phyloP scores from a whole-genome alignment of 2,113 vertebrate genomes.

The Meleagris gallopavo region DNA sequence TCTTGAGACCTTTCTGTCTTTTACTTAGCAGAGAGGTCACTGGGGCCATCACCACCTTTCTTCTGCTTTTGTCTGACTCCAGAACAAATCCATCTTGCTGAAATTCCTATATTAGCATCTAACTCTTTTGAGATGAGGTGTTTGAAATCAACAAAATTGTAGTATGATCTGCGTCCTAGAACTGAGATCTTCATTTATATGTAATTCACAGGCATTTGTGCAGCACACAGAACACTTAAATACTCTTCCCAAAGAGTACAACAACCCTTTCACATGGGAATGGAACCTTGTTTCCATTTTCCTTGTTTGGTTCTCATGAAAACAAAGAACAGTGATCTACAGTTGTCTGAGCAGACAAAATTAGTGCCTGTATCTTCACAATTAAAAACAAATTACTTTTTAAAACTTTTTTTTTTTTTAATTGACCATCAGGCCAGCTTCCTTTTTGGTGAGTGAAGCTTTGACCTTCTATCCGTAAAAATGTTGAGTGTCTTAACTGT shows the following conservation, averaged over 20 bases:
- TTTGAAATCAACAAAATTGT: not conserved
- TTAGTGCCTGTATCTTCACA: not conserved
- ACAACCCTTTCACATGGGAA: not conserved
- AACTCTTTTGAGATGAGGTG: not conserved
- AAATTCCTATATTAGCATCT: not conserved
- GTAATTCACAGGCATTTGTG: constrained; percentile 1
- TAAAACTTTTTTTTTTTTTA: not conserved
- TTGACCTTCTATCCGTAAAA: not conserved
- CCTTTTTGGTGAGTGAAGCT: not conserved
- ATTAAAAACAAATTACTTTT: not conserved
- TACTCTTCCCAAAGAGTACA: not conserved
- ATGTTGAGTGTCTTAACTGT: not conserved
- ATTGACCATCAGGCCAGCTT: not conserved
- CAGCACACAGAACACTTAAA: not conserved
- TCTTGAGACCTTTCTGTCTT: not conserved
- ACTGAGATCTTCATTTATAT: not conserved
- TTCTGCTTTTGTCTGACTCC: not conserved
- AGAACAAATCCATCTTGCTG: not conserved
- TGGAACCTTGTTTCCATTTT: not conserved
- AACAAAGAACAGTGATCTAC: not conserved
- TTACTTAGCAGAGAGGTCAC: not conserved
- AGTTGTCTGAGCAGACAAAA: not conserved
- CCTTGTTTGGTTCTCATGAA: not conserved
- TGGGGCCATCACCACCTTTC: not conserved
- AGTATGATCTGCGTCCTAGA: not conserved